Evolutionary conservation across 2,113 vertebrate species (phyloP).

Genomic region (Ammodytes marinus): DNA sequence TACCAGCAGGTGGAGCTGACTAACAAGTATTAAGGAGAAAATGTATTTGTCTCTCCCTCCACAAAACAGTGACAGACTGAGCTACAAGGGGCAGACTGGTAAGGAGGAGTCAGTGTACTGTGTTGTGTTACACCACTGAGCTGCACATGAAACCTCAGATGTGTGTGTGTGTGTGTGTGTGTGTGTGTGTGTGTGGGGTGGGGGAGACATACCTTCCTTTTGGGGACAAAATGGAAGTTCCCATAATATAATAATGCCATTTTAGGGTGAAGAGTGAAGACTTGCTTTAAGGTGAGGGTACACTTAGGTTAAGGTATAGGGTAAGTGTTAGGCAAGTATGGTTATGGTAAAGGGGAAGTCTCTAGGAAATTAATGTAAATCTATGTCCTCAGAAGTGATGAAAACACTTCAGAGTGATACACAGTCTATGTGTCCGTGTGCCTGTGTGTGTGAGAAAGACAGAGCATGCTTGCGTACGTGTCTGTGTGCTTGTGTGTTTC

Average conservation of each 20-base stretch:
- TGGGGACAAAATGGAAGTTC: too few species aligned
- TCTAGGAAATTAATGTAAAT: too few species aligned
- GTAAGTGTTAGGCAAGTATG: too few species aligned
- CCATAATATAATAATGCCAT: too few species aligned
- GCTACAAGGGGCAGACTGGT: constrained; percentile 38
- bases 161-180: not conserved
- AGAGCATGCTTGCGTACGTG: not conserved
- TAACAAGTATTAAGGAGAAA: not conserved
- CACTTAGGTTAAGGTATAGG: too few species aligned
- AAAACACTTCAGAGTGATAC: too few species aligned
- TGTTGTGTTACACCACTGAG: constrained; percentile 7
- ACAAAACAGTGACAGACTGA: constrained; percentile 33
- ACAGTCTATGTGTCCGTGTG: not conserved
- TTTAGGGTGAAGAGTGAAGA: too few species aligned
- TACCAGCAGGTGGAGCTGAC: constrained; percentile 62
- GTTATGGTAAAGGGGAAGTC: too few species aligned
- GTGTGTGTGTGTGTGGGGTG: not conserved
- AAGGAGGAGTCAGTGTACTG: constrained; percentile 25
- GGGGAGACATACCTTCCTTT: too few species aligned
- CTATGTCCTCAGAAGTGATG: too few species aligned
- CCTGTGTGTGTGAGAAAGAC: not conserved
- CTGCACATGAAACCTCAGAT: not conserved
- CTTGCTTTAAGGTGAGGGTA: too few species aligned
- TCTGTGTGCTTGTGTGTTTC: not conserved
- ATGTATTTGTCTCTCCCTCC: not conserved